Evolutionary conservation across 2,888 invertebrate species (phyloP), one percentile per base, ranked within the genome.

Genomic region (Drosophila borborema): DNA sequence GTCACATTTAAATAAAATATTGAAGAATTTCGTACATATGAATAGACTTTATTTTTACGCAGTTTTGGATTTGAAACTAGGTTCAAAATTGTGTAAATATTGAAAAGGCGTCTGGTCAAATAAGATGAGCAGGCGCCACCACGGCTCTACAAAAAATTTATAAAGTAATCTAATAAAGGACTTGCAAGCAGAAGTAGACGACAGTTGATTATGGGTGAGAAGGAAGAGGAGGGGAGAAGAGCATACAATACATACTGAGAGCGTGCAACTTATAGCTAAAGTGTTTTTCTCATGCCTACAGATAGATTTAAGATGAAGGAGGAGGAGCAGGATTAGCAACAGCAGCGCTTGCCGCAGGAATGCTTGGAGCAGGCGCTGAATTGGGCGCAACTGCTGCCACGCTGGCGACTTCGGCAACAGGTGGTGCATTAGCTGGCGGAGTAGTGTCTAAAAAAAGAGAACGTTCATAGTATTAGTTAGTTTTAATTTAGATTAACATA

Each of bases 181-280:
- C 53, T 41, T 49, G 72, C 23, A 81, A 75, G 62, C 64, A 20
- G 72, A 68, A 61, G 16, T 43, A 58, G 64, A 69, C 53, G 68
- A 69, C 55, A 62, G 36, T 54, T 56, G 53, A 58, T 64, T 64
- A 3, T 41, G 41, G 41, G 16, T 1, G 7, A 40, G 41, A 14
- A 3, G n/a, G 40, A 7, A 16, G 2, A 16, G 38, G 16, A 40
- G 41, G 6, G 34, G 51, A 51, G 53, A 36, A 60, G 65, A 81
- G 83, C 65, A 83, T 71, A 81, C 84, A 86, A 79, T 83, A 89
- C 72, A 86, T 85, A 81, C 84, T 89, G 82, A 85, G 82, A 86
- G 77, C 77, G 77, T 77, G 69, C 72, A 77, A 80, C 89, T 86
- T 89, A 85, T 31, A 72, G 45, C 80, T 84, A 89, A 65, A 48